phyloP scores from a whole-genome alignment of 1,140 invertebrate species.

The Panulirus ornatus region DNA sequence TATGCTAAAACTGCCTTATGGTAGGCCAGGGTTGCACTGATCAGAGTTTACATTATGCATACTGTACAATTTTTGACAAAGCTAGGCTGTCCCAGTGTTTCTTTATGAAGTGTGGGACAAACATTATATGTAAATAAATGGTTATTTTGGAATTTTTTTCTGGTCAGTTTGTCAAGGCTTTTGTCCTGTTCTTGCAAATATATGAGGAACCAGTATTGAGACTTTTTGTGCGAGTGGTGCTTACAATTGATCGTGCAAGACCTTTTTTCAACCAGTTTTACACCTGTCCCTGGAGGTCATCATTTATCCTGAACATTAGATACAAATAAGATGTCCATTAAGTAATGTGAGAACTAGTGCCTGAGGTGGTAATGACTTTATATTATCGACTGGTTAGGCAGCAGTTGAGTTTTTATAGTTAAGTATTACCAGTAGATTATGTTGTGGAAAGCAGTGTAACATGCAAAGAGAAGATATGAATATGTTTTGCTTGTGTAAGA shows the following conservation, averaged over 20 bases:
- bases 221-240: background rate
- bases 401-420: background rate
- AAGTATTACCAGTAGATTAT: too few species aligned
- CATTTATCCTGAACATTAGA: background rate
- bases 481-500: background rate
- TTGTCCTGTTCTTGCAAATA: background rate
- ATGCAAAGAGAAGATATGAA: background rate
- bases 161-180: background rate
- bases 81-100: background rate
- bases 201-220: background rate
- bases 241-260: background rate
- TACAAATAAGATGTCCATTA: background rate
- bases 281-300: background rate
- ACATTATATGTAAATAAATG: conserved; percentile 2
- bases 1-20: background rate
- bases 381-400: background rate
- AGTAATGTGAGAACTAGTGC: background rate
- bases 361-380: background rate
- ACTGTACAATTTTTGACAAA: background rate
- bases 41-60: background rate
- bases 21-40: background rate
- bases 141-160: background rate
- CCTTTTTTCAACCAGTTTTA: background rate
- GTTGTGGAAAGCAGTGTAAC: background rate
- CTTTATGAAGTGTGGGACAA: background rate